These are phyloP conservation scores for Gymnocephalus cernua DNA, from an alignment of 2,113 vertebrate genomes.

Conservation along the genomic window DNA sequence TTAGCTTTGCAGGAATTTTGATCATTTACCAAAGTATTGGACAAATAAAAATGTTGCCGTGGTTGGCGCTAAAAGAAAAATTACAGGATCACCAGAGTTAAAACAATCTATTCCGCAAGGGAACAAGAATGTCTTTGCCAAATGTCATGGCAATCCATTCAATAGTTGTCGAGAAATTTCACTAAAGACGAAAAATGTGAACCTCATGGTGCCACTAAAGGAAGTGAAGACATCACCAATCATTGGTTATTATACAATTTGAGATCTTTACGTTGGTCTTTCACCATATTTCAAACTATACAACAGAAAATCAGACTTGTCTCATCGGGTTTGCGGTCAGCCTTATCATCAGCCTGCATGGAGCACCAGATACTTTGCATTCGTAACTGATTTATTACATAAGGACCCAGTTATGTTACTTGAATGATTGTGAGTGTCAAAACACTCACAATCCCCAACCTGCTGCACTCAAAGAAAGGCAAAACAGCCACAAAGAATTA, in stretches of 20 bases:
- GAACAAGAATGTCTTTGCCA: not conserved
- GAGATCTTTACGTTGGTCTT: not conserved
- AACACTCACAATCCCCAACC: not conserved
- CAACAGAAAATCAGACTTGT: not conserved
- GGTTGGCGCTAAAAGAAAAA: not conserved
- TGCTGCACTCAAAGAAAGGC: not conserved
- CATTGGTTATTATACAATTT: not conserved
- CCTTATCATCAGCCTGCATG: not conserved
- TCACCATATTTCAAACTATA: not conserved
- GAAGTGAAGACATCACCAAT: too few relatives aligned
- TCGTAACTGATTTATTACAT: slow-evolving; percentile 11
- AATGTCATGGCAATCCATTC: not conserved
- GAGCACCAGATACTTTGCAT: slow-evolving; percentile 19
- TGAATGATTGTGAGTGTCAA: not conserved
- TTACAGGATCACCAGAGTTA: not conserved
- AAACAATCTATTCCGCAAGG: too few relatives aligned
- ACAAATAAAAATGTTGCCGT: not conserved
- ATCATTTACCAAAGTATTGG: not conserved
- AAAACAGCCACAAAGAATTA: not conserved
- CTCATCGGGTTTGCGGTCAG: not conserved
- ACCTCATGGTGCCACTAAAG: too few relatives aligned
- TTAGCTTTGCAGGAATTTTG: not conserved
- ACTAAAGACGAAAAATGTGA: not conserved
- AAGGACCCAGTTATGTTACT: not conserved
- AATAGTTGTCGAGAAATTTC: not conserved